Base-by-base conservation (phyloP, 2,888 invertebrate genomes). In the Microctonus hyperodae region DNA sequence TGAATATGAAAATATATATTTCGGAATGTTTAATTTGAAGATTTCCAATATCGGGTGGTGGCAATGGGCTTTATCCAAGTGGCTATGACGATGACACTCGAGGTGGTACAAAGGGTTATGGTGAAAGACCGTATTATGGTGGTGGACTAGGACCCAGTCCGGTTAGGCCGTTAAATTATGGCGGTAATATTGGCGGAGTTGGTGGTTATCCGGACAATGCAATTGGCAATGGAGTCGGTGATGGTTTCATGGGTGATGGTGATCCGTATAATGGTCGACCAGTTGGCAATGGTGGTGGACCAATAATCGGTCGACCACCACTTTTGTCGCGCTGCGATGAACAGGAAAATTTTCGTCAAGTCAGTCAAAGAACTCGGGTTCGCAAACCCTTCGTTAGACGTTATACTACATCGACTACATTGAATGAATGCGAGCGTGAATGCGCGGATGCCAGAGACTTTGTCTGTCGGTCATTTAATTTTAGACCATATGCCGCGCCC, bases 381-480 rank as follows among this genome's bases (percentile, higher is more conserved):
- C 88, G 94, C 63, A 89, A 92, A 69, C 90, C 92, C 76, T 95
- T 90, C 79, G 90, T 95, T 3, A 86, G 93, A 40, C 88, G 92
- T 64, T 90, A 91, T 71, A 88, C 91, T 23, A 90, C 90, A 7
- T 91, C 91, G 1, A 90, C 91, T 33, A 91, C 92, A 0, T 83
- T 95, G 77, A 88, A 90, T 0, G 91, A 93, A 70, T 96, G 96
- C 83, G 93, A 96, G 84, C 87, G 92, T 69, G 94, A 94, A 80
- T 95, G 96, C 82, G 88, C 91, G 50, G 93, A 94, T 77, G 90
- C 91, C 33, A 88, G 92, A 74, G 94, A 94, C 79, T 95, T 95
- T 81, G 88, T 91, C 65, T 96, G 96, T 79, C 88, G 93, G 80
- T 92, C 95, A 37, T 96, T 96, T 84, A 95, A 95, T 85, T 95